Conservation (phyloP, 2,888 invertebrate genomes). For the Napeogenes sylphis region DNA sequence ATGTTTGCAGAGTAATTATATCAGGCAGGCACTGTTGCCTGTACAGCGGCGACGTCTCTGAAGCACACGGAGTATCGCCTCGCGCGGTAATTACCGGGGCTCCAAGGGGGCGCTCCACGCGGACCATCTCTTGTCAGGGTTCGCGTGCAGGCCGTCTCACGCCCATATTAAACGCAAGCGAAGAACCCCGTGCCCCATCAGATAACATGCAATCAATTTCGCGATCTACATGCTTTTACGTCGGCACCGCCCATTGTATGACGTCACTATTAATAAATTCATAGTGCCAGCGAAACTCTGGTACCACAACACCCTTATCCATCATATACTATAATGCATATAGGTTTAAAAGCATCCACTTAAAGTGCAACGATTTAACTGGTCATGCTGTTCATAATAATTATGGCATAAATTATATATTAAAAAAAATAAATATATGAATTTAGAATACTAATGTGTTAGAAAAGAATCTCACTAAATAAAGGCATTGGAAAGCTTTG, state of each 20-base stretch:
- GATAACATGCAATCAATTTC: constrained; percentile 77
- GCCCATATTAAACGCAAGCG: constrained; percentile 75
- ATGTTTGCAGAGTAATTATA: constrained; percentile 40
- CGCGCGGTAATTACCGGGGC: constrained; percentile 66
- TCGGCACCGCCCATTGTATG: constrained; percentile 71
- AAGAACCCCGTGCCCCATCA: constrained; percentile 75
- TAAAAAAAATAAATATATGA: no score
- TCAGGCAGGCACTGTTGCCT: constrained; percentile 27
- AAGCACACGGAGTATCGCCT: constrained; percentile 50
- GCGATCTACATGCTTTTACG: constrained; percentile 76
- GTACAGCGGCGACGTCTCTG: constrained; percentile 67
- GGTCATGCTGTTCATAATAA: no score
- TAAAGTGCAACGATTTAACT: no score
- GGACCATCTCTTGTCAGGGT: constrained; percentile 74
- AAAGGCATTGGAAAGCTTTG: constrained; percentile 65
- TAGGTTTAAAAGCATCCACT: no score
- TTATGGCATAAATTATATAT: no score
- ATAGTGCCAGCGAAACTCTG: constrained; percentile 69
- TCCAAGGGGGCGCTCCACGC: constrained; percentile 59
- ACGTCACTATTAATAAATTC: constrained; percentile 69
- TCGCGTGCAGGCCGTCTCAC: constrained; percentile 70
- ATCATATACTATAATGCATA: no score
- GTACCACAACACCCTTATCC: constrained; percentile 45
- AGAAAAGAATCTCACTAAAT: constrained; percentile 44
- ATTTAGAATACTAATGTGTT: constrained; percentile 1